phyloP scores from a whole-genome alignment of 2,888 invertebrate species.

The Didymodactylos carnosus region DNA sequence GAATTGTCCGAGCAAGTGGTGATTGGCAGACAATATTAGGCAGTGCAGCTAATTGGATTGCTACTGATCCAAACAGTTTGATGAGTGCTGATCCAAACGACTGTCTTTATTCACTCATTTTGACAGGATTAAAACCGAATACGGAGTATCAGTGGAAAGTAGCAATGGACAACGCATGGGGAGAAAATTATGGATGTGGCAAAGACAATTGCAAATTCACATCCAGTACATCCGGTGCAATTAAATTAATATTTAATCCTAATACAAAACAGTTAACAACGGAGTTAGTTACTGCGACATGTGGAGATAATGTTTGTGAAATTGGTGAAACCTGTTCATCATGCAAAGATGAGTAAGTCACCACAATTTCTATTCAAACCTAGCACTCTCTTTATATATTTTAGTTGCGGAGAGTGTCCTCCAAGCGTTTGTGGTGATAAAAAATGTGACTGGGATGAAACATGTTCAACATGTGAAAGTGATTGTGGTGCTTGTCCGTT shows the following conservation, averaged over 20 bases:
- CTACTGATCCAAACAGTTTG: slow-evolving; percentile 1
- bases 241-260: slow-evolving; percentile 4
- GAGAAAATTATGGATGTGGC: slow-evolving; percentile 3
- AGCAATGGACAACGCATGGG: slow-evolving; percentile 7
- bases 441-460: slow-evolving; percentile 6
- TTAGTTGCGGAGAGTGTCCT: not conserved
- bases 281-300: not conserved
- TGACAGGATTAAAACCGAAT: slow-evolving; percentile 5
- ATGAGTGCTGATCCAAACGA: slow-evolving; percentile 4
- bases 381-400: no score
- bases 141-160: slow-evolving; percentile 9
- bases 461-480: slow-evolving; percentile 1
- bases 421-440: slow-evolving; percentile 5
- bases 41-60: slow-evolving; percentile 2
- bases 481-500: slow-evolving; percentile 14
- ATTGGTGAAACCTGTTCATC: slow-evolving; percentile 8
- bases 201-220: slow-evolving; percentile 6
- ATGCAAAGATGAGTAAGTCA: slow-evolving; percentile 9
- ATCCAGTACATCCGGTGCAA: slow-evolving; percentile 5
- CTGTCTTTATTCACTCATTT: slow-evolving; percentile 4
- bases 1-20: slow-evolving; percentile 9
- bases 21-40: slow-evolving; percentile 7
- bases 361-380: no score
- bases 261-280: not conserved
- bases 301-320: slow-evolving; percentile 11